Percentiles rank a stretch among this genome's conserved stretches.
phyloP scores from a whole-genome alignment of 2,113 vertebrate genomes.

The Aphyosemion australe region DNA sequence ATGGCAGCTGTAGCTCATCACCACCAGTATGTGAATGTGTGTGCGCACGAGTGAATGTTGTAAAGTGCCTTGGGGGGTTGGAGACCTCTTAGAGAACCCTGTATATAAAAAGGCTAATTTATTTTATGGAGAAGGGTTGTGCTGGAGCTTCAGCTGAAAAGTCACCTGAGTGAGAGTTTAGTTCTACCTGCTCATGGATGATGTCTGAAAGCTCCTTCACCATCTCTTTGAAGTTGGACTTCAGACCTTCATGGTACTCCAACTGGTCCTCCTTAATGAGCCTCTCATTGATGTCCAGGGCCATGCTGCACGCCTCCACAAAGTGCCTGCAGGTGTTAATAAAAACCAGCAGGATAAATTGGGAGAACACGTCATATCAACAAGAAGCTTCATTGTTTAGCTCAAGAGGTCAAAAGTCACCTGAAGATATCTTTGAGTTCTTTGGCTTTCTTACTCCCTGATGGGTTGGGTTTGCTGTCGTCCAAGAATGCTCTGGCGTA shows the following conservation, averaged over 20 bases:
- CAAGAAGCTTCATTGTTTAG: neutral
- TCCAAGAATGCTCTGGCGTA: constrained; percentile 96
- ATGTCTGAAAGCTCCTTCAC: constrained; percentile 97
- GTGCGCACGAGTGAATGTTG: too few species aligned
- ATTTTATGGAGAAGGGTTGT: too few species aligned
- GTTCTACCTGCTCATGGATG: constrained; percentile 90
- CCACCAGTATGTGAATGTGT: too few species aligned
- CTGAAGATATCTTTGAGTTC: constrained; percentile 96
- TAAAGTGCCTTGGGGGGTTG: too few species aligned
- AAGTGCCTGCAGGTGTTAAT: constrained; percentile 81
- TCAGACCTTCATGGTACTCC: constrained; percentile 95
- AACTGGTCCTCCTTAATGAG: constrained; percentile 97
- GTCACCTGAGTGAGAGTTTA: neutral
- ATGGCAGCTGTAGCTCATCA: too few species aligned
- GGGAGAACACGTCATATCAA: neutral
- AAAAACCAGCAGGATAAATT: neutral
- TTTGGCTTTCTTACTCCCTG: constrained; percentile 89
- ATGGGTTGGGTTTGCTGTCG: constrained; percentile 85
- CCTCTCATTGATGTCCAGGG: constrained; percentile 92
- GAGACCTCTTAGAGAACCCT: too few species aligned
- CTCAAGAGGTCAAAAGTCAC: constrained; percentile 61
- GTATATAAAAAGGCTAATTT: too few species aligned
- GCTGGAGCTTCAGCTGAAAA: too few species aligned
- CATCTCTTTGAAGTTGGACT: constrained; percentile 95
- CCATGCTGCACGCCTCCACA: constrained; percentile 90